These are phyloP conservation scores for Rhagonycha fulva DNA, from an alignment of 2,888 invertebrate genomes.

Conservation along the genomic window DNA sequence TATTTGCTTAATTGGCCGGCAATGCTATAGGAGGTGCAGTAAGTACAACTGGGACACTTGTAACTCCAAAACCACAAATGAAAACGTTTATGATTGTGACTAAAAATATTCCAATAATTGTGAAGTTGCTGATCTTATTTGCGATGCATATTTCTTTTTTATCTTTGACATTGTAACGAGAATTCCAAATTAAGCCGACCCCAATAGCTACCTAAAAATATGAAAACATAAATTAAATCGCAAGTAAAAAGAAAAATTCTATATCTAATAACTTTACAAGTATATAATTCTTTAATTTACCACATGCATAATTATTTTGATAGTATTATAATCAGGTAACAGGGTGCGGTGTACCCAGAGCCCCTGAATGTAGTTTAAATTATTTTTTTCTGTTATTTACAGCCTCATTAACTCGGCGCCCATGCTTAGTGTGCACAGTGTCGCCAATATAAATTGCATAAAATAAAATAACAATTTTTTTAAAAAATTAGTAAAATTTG, in stretches of 20 bases:
- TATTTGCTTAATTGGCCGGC: too few relatives aligned
- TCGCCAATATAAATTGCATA: too few relatives aligned
- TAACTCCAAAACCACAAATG: constrained; percentile 85
- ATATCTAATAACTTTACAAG: too few relatives aligned
- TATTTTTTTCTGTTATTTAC: neutral
- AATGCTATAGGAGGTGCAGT: neutral
- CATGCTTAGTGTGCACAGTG: too few relatives aligned
- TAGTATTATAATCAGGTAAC: neutral
- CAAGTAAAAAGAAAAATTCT: too few relatives aligned
- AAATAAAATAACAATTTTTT: too few relatives aligned
- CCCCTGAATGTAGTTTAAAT: too few relatives aligned
- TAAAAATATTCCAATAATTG: constrained; percentile 82
- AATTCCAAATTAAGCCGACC: constrained; percentile 81
- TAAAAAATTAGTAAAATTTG: too few relatives aligned
- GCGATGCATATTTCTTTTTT: constrained; percentile 74
- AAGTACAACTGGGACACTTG: constrained; percentile 38
- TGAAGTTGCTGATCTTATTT: constrained; percentile 81
- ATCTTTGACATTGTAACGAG: constrained; percentile 78
- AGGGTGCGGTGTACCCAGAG: neutral
- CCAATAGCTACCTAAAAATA: constrained; percentile 74
- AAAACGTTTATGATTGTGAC: constrained; percentile 88
- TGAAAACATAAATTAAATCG: constrained; percentile 35
- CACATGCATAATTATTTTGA: neutral
- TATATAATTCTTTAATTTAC: neutral
- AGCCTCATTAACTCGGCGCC: neutral